Conservation (phyloP, 2,888 invertebrate species). For the Nyleta sp. region DNA sequence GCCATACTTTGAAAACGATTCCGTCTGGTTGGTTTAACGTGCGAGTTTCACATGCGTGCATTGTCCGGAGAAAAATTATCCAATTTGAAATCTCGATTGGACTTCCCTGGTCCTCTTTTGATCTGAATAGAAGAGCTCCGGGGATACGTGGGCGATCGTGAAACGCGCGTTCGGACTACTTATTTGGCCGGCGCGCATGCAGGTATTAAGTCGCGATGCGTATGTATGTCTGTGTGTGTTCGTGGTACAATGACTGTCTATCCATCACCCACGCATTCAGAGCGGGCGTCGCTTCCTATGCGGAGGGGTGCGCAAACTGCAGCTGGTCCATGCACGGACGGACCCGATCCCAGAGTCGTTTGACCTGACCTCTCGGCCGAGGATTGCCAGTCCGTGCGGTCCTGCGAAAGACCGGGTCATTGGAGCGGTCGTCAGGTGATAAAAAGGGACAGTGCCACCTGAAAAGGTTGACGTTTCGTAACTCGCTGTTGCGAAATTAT, state of each 20-base stretch:
- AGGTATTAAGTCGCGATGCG: slow-evolving; percentile 50
- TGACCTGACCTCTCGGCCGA: slow-evolving; percentile 53
- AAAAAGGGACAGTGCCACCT: slow-evolving; percentile 66
- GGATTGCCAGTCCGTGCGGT: slow-evolving; percentile 43
- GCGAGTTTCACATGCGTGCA: slow-evolving; percentile 56
- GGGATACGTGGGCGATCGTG: slow-evolving; percentile 62
- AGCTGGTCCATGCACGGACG: slow-evolving; percentile 54
- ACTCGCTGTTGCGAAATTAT: slow-evolving; percentile 52
- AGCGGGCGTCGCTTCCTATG: slow-evolving; percentile 54
- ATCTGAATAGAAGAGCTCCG: slow-evolving; percentile 58
- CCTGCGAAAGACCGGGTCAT: slow-evolving; percentile 55
- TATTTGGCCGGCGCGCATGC: slow-evolving; percentile 47
- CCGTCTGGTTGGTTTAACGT: no score
- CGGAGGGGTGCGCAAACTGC: slow-evolving; percentile 54
- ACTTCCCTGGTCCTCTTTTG: slow-evolving; percentile 45
- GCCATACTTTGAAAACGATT: no score
- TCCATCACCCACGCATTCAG: slow-evolving; percentile 79
- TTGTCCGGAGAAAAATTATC: slow-evolving; percentile 61
- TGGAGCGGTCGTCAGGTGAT: slow-evolving; percentile 62
- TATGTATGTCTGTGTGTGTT: slow-evolving; percentile 22
- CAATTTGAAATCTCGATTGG: slow-evolving; percentile 65
- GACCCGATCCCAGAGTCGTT: slow-evolving; percentile 39
- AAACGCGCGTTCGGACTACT: slow-evolving; percentile 60
- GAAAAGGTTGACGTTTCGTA: slow-evolving; percentile 37
- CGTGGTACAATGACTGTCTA: slow-evolving; percentile 76